Conservation (phyloP, 2,888 invertebrate genomes). For the Oligia latruncula region DNA sequence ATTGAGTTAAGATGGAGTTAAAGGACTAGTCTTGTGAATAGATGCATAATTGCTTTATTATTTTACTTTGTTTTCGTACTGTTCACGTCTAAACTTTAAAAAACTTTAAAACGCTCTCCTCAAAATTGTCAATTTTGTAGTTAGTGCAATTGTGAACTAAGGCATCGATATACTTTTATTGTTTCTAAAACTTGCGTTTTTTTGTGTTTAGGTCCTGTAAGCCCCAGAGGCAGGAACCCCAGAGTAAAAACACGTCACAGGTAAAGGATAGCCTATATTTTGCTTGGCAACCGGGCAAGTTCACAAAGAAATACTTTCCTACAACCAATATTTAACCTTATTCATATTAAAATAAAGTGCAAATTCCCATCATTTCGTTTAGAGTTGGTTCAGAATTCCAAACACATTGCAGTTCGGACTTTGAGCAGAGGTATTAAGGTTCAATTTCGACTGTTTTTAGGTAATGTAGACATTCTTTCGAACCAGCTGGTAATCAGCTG, state of each 20-base stretch:
- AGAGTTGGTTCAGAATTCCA: not conserved
- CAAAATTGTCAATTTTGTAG: too few species aligned
- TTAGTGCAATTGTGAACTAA: too few species aligned
- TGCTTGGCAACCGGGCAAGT: constrained; percentile 20
- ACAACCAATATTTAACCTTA: not conserved
- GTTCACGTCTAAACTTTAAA: too few species aligned
- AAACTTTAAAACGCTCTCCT: too few species aligned
- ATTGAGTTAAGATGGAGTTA: too few species aligned
- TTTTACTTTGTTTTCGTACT: too few species aligned
- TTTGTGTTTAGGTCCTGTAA: too few species aligned
- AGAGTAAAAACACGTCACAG: not conserved
- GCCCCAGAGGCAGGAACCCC: too few species aligned
- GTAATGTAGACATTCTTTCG: constrained; percentile 38
- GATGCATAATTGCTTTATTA: too few species aligned
- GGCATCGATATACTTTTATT: too few species aligned
- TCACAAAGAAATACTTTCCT: not conserved
- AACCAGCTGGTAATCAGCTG: constrained; percentile 60
- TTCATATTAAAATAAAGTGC: fast-evolving
- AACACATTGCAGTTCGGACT: not conserved
- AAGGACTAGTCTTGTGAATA: too few species aligned
- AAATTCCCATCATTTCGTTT: not conserved
- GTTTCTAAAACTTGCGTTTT: too few species aligned
- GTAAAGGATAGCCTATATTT: not conserved
- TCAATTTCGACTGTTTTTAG: not conserved
- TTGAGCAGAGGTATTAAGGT: fast-evolving